These are phyloP conservation scores for Lasioglossum leucozonium DNA, from an alignment of 2,888 invertebrate species.

Conservation along the genomic window DNA sequence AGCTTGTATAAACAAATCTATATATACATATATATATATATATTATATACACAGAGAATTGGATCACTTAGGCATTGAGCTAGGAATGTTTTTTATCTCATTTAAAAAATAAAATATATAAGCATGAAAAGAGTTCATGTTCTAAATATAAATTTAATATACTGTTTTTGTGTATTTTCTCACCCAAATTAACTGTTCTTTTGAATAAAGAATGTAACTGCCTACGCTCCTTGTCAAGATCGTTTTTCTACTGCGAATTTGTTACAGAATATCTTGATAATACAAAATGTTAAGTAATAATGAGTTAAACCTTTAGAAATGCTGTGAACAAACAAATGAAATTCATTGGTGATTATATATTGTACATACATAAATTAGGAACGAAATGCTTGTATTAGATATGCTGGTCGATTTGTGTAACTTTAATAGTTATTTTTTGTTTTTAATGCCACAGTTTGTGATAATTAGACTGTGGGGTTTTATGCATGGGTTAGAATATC, in stretches of 20 bases:
- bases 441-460: slow-evolving; percentile 55
- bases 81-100: slow-evolving; percentile 66
- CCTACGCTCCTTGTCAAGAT: slow-evolving; percentile 60
- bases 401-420: slow-evolving; percentile 29
- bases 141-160: slow-evolving; percentile 39
- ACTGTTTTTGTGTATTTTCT: slow-evolving; percentile 51
- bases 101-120: slow-evolving; percentile 52
- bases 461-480: slow-evolving; percentile 22
- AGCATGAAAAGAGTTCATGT: slow-evolving; percentile 41
- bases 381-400: slow-evolving; percentile 37
- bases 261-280: background rate
- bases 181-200: slow-evolving; percentile 38
- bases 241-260: slow-evolving; percentile 33
- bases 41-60: slow-evolving; percentile 31
- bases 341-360: slow-evolving; percentile 19
- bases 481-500: background rate
- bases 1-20: slow-evolving; percentile 70
- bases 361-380: slow-evolving; percentile 40
- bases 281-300: slow-evolving; percentile 28
- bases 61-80: slow-evolving; percentile 40
- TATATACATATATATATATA: slow-evolving; percentile 38
- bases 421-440: slow-evolving; percentile 24
- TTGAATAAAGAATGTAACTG: slow-evolving; percentile 49
- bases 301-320: slow-evolving; percentile 1
- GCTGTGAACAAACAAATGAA: slow-evolving; percentile 18